These are phyloP conservation scores for Eurytemora carolleeae DNA, from an alignment of 1,140 invertebrate species.

Conservation along the genomic window DNA sequence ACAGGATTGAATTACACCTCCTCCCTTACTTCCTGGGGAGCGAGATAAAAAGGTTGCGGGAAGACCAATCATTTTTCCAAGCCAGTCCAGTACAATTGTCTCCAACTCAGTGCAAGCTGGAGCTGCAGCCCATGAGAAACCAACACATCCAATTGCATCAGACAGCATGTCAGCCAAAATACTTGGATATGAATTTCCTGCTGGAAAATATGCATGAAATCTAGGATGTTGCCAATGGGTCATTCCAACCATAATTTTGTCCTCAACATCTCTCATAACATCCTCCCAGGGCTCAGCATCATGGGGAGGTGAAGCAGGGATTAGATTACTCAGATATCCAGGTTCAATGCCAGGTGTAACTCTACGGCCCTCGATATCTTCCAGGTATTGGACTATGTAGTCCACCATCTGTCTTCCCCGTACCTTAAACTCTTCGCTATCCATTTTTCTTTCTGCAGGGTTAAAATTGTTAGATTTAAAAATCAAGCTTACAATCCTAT, in stretches of 20 bases:
- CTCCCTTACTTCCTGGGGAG: conserved; percentile 42
- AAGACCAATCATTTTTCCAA: conserved; percentile 65
- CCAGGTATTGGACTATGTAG: conserved; percentile 76
- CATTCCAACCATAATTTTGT: conserved; percentile 89
- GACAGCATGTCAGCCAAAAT: conserved; percentile 95
- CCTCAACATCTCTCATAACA: conserved; percentile 84
- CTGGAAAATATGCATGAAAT: conserved; percentile 96
- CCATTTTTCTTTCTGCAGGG: conserved; percentile 47
- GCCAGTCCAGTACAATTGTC: conserved; percentile 89
- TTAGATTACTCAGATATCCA: conserved; percentile 61
- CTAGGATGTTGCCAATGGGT: conserved; percentile 98
- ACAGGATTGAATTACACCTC: conserved; percentile 88
- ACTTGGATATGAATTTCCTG: conserved; percentile 90
- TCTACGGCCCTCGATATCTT: not conserved
- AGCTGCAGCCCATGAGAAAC: conserved; percentile 88
- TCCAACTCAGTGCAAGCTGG: conserved; percentile 94
- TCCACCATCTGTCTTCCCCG: conserved; percentile 91
- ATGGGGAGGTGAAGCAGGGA: conserved; percentile 65
- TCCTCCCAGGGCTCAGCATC: conserved; percentile 69
- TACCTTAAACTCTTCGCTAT: conserved; percentile 64
- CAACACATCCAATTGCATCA: conserved; percentile 85
- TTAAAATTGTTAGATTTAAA: no score
- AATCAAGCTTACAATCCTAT: no score
- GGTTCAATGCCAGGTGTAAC: conserved; percentile 27
- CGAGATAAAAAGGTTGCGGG: conserved; percentile 66